Evolutionary conservation across 2,113 vertebrate genomes (phyloP).

Genomic region (Galbula dea): DNA sequence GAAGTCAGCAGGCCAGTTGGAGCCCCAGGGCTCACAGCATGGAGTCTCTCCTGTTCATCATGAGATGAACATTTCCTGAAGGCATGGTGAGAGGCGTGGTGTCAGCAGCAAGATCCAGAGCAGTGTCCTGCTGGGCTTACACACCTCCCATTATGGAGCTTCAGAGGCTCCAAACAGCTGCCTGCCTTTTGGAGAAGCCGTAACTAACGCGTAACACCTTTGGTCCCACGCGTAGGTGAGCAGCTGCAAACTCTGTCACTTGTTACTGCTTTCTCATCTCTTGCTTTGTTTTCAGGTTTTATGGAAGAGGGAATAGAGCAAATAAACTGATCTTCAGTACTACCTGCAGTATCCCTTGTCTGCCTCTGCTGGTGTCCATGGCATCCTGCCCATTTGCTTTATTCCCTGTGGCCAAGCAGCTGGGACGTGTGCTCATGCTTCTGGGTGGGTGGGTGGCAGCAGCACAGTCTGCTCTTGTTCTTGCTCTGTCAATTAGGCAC

Average conservation of each 20-base stretch:
- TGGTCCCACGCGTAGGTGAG: background rate
- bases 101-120: background rate
- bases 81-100: fast-evolving
- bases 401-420: background rate
- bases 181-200: background rate
- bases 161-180: background rate
- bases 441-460: background rate
- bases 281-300: background rate
- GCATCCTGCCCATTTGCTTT: background rate
- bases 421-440: background rate
- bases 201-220: background rate
- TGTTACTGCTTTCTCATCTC: constrained; percentile 10
- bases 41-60: background rate
- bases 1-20: background rate
- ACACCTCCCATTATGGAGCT: background rate
- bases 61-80: fast-evolving
- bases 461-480: background rate
- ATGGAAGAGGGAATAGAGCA: background rate
- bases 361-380: fast-evolving
- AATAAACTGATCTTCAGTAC: constrained; percentile 49
- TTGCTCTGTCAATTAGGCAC: background rate
- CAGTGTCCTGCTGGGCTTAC: background rate
- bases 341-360: background rate
- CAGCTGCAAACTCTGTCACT: background rate
- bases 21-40: background rate